Evolutionary conservation across 2,888 invertebrate species (phyloP).

Genomic region (Melanostoma mellinum): DNA sequence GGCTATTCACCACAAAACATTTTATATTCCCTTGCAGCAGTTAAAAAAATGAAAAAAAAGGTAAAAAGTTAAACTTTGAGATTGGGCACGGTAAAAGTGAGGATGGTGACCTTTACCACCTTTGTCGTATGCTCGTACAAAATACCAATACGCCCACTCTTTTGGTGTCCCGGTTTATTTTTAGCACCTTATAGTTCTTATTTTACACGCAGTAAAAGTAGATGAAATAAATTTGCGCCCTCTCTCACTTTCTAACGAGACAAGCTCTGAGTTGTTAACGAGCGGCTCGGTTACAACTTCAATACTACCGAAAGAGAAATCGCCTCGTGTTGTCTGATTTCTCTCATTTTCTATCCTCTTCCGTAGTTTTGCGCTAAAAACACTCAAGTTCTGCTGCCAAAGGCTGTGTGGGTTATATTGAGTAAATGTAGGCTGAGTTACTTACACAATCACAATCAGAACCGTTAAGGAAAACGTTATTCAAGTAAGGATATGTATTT

Average conservation of each 20-base stretch:
- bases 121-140: slow-evolving; percentile 1
- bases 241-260: slow-evolving; percentile 48
- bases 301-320: slow-evolving; percentile 14
- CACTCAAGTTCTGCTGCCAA: slow-evolving; percentile 17
- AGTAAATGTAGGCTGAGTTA: neutral
- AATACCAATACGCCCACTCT: slow-evolving; percentile 35
- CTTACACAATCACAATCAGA: no score
- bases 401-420: slow-evolving; percentile 4
- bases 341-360: slow-evolving; percentile 18
- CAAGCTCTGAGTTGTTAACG: slow-evolving; percentile 46
- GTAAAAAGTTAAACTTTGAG: neutral
- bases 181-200: slow-evolving; percentile 70
- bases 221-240: slow-evolving; percentile 54
- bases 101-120: slow-evolving; percentile 67
- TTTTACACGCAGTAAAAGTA: slow-evolving; percentile 65
- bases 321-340: slow-evolving; percentile 29
- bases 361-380: slow-evolving; percentile 22
- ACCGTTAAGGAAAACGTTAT: no score
- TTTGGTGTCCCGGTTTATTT: slow-evolving; percentile 68
- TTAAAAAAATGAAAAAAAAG: neutral
- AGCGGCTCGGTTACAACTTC: slow-evolving; percentile 43
- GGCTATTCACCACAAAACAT: neutral
- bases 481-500: no score
- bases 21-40: no score
- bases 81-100: slow-evolving; percentile 9